A percentile compares a stretch with the other conserved stretches of the same genome.
Conservation (phyloP, 2,113 vertebrate genomes). For the Penelope pileata region DNA sequence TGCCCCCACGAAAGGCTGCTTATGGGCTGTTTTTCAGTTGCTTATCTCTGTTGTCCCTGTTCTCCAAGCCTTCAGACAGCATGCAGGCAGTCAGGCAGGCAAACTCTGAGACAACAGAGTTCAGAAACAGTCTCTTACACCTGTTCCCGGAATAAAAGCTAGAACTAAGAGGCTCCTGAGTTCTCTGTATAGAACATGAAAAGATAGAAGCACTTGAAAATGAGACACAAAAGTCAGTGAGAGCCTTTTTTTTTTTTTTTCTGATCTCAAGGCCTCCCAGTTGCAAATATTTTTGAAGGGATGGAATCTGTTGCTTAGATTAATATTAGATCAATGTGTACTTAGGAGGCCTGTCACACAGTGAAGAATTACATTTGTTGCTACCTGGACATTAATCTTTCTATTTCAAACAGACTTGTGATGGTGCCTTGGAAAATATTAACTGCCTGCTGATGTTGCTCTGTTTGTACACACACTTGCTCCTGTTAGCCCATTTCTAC, state of each 20-base stretch:
- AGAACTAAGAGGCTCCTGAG: not conserved
- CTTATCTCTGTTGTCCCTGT: too few species aligned
- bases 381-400: not conserved
- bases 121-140: too few species aligned
- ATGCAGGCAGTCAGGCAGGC: too few species aligned
- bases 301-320: not conserved
- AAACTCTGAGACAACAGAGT: too few species aligned
- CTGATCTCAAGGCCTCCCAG: too few species aligned
- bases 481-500: not conserved
- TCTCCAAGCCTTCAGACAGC: too few species aligned
- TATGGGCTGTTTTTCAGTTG: too few species aligned
- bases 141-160: not conserved
- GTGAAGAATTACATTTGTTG: not conserved
- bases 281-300: not conserved
- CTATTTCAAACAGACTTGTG: not conserved
- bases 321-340: not conserved
- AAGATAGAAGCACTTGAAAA: not conserved
- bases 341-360: not conserved
- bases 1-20: too few species aligned
- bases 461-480: rapidly evolving
- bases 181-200: not conserved
- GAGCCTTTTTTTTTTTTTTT: not conserved
- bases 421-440: not conserved
- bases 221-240: not conserved
- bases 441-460: not conserved